Base-by-base conservation (phyloP, 2,888 invertebrate species). In the Ochropleura leucogaster region DNA sequence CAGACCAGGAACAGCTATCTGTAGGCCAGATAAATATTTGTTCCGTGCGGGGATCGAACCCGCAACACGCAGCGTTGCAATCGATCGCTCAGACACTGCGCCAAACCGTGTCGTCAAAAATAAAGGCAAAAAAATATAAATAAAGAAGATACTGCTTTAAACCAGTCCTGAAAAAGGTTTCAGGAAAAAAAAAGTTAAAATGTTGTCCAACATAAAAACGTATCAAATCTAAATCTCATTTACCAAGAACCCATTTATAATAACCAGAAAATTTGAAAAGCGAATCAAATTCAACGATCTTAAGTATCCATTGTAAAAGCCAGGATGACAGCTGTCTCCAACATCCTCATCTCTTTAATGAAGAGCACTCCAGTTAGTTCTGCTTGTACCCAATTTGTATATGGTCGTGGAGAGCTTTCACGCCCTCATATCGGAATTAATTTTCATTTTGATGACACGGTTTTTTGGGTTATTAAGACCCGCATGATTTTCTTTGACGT, bases 361-460 rank as follows among this genome's bases (percentile, higher is more conserved):
- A 83, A 87, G 79, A 68, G 78, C 46, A 53, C 76, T 79, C 66
- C 30, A 79, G 82, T 87, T 87, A 79, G 88, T 80, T 82, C 79
- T 86, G 82, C 79, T 44, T 74, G 66, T 80, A 69, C 74, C 77
- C 67, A 76, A 84, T 80, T 87, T 80, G 57, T 77, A 63, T 63
- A 71, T 75, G 67, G 75, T 84, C 77, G 70, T 85, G 78, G 74
- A 82, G 73, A 68, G 49, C 44, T 80, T 86, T 82, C 74, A 87
- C 86, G 86, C 87, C 87, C 83, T 40, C 76, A 87, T 86, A 62
- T 72, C 73, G 64, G 47, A 68, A 87, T 86, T 86, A 81, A 87
- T 81, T 84, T 72, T 68, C 82, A 86, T 87, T n/a, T 72, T 10
- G n/a, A 77, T 80, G 81, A 83, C 68, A 67, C 30, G 65, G 59